phyloP scores from a whole-genome alignment of 2,888 invertebrate species.

The Falcaria lacertinaria region DNA sequence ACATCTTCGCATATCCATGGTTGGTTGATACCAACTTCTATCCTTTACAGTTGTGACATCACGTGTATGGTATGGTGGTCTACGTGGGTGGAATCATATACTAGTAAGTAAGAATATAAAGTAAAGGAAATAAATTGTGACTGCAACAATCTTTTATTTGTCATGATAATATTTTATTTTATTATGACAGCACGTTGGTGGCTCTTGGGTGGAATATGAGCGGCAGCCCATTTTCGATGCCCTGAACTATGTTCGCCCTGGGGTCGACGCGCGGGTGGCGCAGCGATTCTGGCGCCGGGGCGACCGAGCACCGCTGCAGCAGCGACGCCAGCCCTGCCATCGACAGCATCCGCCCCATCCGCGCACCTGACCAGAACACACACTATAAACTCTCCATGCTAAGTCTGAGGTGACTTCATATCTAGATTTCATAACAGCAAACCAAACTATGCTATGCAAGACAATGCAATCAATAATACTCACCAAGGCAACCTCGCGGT shows the following conservation, averaged over 20 bases:
- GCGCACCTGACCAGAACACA: conserved; percentile 35
- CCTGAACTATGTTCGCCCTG: conserved; percentile 41
- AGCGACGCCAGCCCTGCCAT: conserved; percentile 55
- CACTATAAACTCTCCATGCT: not conserved
- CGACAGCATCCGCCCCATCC: conserved; percentile 57
- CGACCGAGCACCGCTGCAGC: conserved; percentile 40
- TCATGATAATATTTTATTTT: no score
- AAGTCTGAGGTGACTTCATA: no score
- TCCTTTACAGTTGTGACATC: no score
- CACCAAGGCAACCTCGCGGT: conserved; percentile 57
- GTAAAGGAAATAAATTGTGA: no score
- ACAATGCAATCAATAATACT: no score
- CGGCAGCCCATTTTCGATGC: conserved; percentile 43
- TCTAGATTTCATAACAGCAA: no score
- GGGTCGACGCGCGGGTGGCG: conserved; percentile 39
- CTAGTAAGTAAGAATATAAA: no score
- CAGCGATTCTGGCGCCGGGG: conserved; percentile 31
- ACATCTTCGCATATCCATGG: no score
- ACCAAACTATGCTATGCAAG: not conserved
- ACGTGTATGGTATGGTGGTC: no score
- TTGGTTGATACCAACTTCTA: no score
- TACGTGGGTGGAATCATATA: no score
- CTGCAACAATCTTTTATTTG: no score
- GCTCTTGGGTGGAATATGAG: conserved; percentile 29
- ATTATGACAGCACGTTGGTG: not conserved